Evolutionary conservation across 1,140 invertebrate species (phyloP), one percentile per base, ranked within the genome.

Genomic region (Drosophila micromelanica): DNA sequence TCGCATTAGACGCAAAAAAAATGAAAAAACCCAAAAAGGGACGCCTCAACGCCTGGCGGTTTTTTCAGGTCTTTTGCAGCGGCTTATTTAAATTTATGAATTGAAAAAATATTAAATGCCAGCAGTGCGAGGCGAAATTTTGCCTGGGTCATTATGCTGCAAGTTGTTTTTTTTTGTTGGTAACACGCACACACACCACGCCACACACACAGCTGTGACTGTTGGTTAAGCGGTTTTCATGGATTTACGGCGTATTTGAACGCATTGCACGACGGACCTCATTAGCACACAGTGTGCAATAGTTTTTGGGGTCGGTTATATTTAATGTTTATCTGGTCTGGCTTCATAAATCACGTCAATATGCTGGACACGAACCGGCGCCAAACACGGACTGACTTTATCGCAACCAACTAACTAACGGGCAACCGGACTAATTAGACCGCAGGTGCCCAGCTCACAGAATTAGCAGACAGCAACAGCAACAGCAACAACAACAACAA

Each of bases 81-180:
- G 48, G 71, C 71, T 74, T 77, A 69, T 77, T 77, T 59, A 74
- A 74, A 77, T 77, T 77, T 77, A 77, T 77, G 75, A 77, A 77
- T 77, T 77, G 75, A 77, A 68, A 73, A 76, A 77, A 73, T 63
- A 77, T 75, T 75, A 70, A 70, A 63, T 70, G 60, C 38, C 56
- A 32, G 35, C 55, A 37, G 55, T 9, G 38, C 48, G 40, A 32
- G 62, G 2, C 54, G 35, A 54, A 73, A 60, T 54, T 38, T 63
- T 48, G 30, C 59, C 59, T 60, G 48, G 70, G 62, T 67, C 62
- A 73, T 73, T 73, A 73, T 62, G 45, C 7, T 35, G 51, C 43
- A 57, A 17, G n/a, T 13, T 38, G 45, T 45, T 61, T 49, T 35
- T 64, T 35, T 13, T 20, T 12, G 11, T 13, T 23, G 30, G 27